Evolutionary conservation across 2,888 invertebrate species (phyloP).

Genomic region (Dasysyrphus tricinctus): DNA sequence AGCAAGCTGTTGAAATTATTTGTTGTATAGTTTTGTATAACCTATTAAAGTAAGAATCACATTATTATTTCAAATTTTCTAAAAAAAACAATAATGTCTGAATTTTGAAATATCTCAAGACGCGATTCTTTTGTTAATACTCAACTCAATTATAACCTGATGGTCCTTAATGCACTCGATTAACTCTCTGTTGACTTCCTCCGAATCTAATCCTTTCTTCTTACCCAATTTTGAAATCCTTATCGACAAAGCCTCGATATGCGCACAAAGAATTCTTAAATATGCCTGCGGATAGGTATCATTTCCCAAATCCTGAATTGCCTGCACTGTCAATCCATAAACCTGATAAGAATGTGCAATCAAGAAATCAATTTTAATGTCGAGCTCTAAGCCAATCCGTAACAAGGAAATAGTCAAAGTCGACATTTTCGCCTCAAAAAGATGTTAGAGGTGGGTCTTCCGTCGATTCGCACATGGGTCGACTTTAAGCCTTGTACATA

Average conservation of each 20-base stretch:
- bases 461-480: too few species aligned
- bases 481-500: too few species aligned
- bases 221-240: constrained; percentile 76
- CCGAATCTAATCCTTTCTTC: not conserved
- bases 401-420: too few species aligned
- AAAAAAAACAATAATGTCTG: not conserved
- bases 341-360: constrained; percentile 76
- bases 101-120: not conserved
- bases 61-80: not conserved
- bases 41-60: constrained; percentile 79
- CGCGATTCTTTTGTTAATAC: not conserved
- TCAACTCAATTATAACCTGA: constrained; percentile 78
- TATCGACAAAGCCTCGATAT: constrained; percentile 78
- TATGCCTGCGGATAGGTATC: constrained; percentile 80
- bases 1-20: constrained; percentile 84
- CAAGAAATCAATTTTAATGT: too few species aligned
- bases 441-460: too few species aligned
- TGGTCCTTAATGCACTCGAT: constrained; percentile 80
- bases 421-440: too few species aligned
- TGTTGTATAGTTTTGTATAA: constrained; percentile 84
- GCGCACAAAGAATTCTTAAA: constrained; percentile 78
- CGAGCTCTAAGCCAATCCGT: too few species aligned
- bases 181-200: constrained; percentile 76
- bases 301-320: constrained; percentile 72
- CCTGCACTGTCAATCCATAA: constrained; percentile 57